Percentiles rank a stretch among this genome's conserved stretches.
Evolutionary conservation across 1,140 invertebrate species (phyloP).

Genomic region (Wiebesia pumilae): DNA sequence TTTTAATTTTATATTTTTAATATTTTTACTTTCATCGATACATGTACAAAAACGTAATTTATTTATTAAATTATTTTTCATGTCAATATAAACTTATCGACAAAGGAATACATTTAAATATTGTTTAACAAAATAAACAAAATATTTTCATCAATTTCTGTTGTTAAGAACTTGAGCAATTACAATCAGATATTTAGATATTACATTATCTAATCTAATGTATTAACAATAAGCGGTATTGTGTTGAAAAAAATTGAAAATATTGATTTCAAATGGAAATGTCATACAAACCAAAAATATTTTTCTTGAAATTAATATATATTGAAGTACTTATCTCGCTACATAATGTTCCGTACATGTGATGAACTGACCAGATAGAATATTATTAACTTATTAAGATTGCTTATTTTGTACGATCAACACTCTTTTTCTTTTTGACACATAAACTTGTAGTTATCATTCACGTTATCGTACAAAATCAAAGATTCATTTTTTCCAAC

Average conservation of each 20-base stretch:
- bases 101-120: background rate
- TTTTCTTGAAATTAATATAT: background rate
- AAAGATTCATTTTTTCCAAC: constrained; percentile 5
- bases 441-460: constrained; percentile 51
- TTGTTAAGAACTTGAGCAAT: background rate
- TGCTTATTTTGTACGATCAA: constrained; percentile 64
- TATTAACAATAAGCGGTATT: background rate
- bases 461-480: background rate
- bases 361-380: background rate
- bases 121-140: background rate
- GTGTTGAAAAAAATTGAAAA: background rate
- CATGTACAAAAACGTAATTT: background rate
- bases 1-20: background rate
- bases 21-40: background rate
- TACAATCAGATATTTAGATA: background rate
- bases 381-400: constrained; percentile 30
- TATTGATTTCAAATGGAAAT: background rate
- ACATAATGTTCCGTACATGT: background rate
- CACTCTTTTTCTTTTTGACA: constrained; percentile 52
- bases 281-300: background rate
- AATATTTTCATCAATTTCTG: constrained; percentile 3
- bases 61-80: background rate
- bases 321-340: background rate
- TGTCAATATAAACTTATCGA: background rate
- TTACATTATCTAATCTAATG: background rate